Base-by-base conservation (phyloP, 1,140 invertebrate species). In the Drosophila bocqueti region DNA sequence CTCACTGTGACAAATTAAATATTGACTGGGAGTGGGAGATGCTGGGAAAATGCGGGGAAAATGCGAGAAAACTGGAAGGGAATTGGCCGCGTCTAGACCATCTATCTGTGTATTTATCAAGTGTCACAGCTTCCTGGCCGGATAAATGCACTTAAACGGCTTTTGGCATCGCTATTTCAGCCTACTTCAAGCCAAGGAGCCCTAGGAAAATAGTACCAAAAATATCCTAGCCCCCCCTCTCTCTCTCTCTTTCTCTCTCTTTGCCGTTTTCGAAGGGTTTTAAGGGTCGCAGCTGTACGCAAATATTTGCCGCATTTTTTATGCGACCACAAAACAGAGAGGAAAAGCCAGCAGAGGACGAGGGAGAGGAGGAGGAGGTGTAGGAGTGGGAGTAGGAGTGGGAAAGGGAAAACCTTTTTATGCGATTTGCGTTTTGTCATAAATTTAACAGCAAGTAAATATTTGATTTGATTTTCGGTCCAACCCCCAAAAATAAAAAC, bases 391-490 rank as follows among this genome's bases (percentile, higher is more conserved):
- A 63, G n/a, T 7, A 9, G 50, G 31, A 29, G 26, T 7, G 13
- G 29, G 45, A 49, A 38, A 2, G 49, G 18, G 6, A 18, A 55
- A 52, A 46, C 72, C 75, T 78, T 78, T 76, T 78, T 82, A 76
- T 82, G 62, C 61, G 61, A 81, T 86, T 82, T 84, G 64, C 79
- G 75, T 68, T 78, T 71, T 82, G 83, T 85, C 82, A 85, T 85
- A 85, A 85, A 85, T 85, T 82, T 72, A 85, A 85, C 79, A 83
- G 79, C 76, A 72, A 79, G 79, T 87, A 86, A 86, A 86, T 86
- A 86, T 86, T 86, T 87, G 80, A 86, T 86, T 79, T 79, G 76
- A 87, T 87, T 83, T 57, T 61, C 64, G 45, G 40, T 43, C 43
- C 24, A 29, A 26, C 26, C 47, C 62, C 47, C 8, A 34, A 34